Base-by-base conservation (phyloP, 1,140 invertebrate genomes). In the Euborellia annulipes region DNA sequence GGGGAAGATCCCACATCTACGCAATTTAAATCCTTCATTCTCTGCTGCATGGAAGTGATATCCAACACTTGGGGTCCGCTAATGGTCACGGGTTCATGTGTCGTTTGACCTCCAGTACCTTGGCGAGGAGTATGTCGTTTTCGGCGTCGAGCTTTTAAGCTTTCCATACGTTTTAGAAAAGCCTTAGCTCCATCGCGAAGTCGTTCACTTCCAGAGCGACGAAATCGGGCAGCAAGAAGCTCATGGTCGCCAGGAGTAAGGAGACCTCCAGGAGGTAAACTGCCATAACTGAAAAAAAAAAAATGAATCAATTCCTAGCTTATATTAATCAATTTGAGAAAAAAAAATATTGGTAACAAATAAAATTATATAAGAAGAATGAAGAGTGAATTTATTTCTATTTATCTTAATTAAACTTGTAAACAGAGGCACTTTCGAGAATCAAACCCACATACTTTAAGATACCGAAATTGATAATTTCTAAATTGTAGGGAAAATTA, bases 111-210 rank as follows among this genome's bases (percentile, higher is more conserved):
- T 27, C 23, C 23, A 27, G 23, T 11, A 27, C 4, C 23, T 27
- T 27, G 23, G 11, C 23, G 23, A 27, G 23, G 23, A 27, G 23
- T 6, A 27, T 79, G 74, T 11, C 75, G 68, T 62, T 82, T 81
- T 59, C 78, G 69, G 52, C 78, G 69, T 7, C 79, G 70, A 0
- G 80, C 79, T 58, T 86, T 88, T 3, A 88, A 70, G 16, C 82
- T 86, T 58, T 89, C 85, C 38, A 91, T 82, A 44, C 84, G 72
- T 17, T 79, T 62, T 1, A 89, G 63, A 16, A 89, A 71, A 1
- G 82, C 84, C 21, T 85, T 86, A 11, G 87, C 85, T 32, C 84
- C 78, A 53, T 86, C 82, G 46, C 82, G 73, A 2, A 89, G 66
- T 21, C 82, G 63, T 53, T 90, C 86, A 27, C 83, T 87, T n/a